Conservation (phyloP, 2,888 invertebrate genomes). For the Philaethria dido region DNA sequence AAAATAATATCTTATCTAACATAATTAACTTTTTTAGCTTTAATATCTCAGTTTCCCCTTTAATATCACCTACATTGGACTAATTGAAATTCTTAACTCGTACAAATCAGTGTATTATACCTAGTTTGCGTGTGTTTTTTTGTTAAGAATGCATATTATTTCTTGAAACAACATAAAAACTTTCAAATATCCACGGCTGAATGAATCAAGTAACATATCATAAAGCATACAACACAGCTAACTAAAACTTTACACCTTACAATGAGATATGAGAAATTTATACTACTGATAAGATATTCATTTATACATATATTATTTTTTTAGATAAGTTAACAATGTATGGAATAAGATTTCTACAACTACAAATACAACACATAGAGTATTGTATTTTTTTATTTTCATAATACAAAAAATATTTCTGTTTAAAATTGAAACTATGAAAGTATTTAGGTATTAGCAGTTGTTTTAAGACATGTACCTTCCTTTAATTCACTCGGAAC, state of each 20-base stretch:
- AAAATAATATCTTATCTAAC: neutral
- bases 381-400: too few species aligned
- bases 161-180: constrained; percentile 32
- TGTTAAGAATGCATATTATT: constrained; percentile 31
- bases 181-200: constrained; percentile 29
- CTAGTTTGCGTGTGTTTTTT: constrained; percentile 28
- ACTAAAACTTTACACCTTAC: constrained; percentile 10
- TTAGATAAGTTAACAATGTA: too few species aligned
- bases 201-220: constrained; percentile 42
- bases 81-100: constrained; percentile 24
- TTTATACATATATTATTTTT: too few species aligned
- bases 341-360: too few species aligned
- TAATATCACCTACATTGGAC: neutral
- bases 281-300: neutral
- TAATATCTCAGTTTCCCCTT: neutral
- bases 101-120: constrained; percentile 27
- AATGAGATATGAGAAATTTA: neutral
- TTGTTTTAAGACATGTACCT: too few species aligned
- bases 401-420: too few species aligned
- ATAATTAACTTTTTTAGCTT: neutral
- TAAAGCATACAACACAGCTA: constrained; percentile 36
- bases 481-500: too few species aligned
- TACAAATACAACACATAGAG: too few species aligned
- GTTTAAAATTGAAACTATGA: too few species aligned
- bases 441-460: too few species aligned